A percentile compares a stretch with the other conserved stretches of the same genome.
Evolutionary conservation across 2,113 vertebrate genomes (phyloP).

Genomic region (Nestor notabilis): DNA sequence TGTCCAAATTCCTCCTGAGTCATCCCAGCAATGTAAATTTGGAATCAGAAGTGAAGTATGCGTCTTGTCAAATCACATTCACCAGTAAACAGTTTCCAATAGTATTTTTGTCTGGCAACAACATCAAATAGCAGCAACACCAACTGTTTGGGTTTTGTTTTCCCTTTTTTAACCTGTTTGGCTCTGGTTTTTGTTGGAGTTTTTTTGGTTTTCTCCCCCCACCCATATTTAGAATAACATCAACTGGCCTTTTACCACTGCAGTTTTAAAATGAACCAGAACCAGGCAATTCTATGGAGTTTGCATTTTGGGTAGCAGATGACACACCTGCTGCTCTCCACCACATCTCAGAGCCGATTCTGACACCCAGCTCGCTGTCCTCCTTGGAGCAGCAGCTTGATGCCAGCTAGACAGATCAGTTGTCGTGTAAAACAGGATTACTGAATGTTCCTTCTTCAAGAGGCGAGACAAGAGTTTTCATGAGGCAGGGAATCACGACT

Average conservation of each 20-base stretch:
- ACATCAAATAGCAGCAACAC: not conserved
- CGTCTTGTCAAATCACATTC: not conserved
- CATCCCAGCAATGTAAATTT: not conserved
- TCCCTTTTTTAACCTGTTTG: not conserved
- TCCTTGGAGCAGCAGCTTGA: not conserved
- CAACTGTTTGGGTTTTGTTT: not conserved
- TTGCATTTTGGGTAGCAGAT: not conserved
- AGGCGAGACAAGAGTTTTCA: not conserved
- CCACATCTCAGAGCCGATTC: not conserved
- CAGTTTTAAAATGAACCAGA: not conserved
- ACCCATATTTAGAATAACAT: not conserved
- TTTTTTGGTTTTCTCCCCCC: fast-evolving
- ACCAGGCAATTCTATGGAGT: fast-evolving
- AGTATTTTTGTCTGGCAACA: not conserved
- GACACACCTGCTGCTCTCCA: not conserved
- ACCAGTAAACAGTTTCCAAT: not conserved
- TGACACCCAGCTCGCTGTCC: not conserved
- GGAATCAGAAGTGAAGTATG: not conserved
- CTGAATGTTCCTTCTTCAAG: not conserved
- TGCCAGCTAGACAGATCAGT: not conserved
- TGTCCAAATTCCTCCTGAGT: not conserved
- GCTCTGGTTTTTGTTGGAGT: fast-evolving
- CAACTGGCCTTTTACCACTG: not conserved
- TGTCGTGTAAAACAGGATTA: not conserved
- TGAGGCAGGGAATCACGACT: not conserved